Evolutionary conservation across 1,140 invertebrate species (phyloP), one percentile per base, ranked within the genome.

Genomic region (Probaryconus sp.): DNA sequence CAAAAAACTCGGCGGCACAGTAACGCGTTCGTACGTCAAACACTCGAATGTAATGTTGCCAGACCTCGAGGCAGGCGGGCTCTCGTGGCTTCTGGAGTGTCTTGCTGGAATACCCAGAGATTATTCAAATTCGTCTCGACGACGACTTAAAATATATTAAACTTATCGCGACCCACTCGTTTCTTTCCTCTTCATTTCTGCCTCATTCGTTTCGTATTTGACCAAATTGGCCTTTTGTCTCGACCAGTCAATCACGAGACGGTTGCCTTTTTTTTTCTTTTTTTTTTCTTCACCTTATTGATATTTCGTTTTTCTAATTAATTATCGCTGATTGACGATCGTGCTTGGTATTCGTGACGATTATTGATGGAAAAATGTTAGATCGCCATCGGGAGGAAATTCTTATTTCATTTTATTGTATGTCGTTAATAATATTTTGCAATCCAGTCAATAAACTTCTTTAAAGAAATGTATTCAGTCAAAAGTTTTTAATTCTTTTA

Each of bases 61-160:
- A 72, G 76, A 69, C 76, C 76, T 78, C 71, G 68, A 68, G 71
- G 61, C 70, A 61, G 67, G 63, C 53, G 40, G 69, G 64, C 64
- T 68, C 67, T 74, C 61, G 67, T 75, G 70, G 74, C 73, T 79
- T 73, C 70, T 79, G 69, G 65, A 79, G 77, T 74, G 70, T 72
- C 77, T 73, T 63, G 61, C 76, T 73, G 45, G 58, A 78, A 78
- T 78, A 67, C 72, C 76, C 53, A 70, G 69, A 69, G 77, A 79
- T 79, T 79, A 79, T 79, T 79, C 77, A 79, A 79, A 79, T 79
- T 79, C 68, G 73, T 76, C 76, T 77, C 76, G 76, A 71, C 73
- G 67, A 76, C 69, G 69, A 71, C 77, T 79, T 79, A 73, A 76
- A 73, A 79, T 76, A 79, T 72, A 76, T 76, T 76, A 76, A 70